Evolutionary conservation across 2,888 invertebrate species (phyloP), one percentile per base, ranked within the genome.

Genomic region (Tuta absoluta): DNA sequence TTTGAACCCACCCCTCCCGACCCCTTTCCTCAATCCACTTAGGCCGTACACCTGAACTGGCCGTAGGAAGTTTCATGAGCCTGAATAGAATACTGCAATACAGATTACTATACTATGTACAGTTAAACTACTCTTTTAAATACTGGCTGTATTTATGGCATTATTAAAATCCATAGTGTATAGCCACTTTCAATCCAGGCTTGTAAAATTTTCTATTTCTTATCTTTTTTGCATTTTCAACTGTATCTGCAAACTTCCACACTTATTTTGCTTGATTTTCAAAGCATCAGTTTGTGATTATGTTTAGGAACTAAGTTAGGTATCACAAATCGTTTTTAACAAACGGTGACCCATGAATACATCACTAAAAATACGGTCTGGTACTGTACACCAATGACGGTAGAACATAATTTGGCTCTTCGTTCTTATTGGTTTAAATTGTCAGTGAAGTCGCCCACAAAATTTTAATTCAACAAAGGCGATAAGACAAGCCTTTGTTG

Each of bases 1-100:
- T 96, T 82, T 96, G 93, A 93, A 84, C 83, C 63, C 86, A 84
- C 62, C 63, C 69, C 57, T 21, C 14, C 60, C 59, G 37, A 38
- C 21, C 4, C 59, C 59, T 38, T 53, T 12, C 51, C 51, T 53
- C 11, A 23, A 21, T 23, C 24, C 12, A 53, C 23, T 17, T 17
- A 45, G 45, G 45, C 45, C 23, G 14, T 12, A 21, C 10, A 49
- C 11, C 11, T 49, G 0, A n/a, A 11, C 37, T n/a, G 45, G 45
- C 45, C 17, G 41, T 41, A 17, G 45, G 45, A 45, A n/a, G 45
- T 45, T 45, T 45, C n/a, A 45, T 45, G 17, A 45, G 45, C 45
- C 45, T 45, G 45, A 28, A 53, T 24, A 21, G 28, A 49, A 62
- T 53, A 63, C 58, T 61, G 64, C 57, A 24, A 45, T 45, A 45